phyloP scores from a whole-genome alignment of 2,113 vertebrate genomes.

The Strix uralensis region DNA sequence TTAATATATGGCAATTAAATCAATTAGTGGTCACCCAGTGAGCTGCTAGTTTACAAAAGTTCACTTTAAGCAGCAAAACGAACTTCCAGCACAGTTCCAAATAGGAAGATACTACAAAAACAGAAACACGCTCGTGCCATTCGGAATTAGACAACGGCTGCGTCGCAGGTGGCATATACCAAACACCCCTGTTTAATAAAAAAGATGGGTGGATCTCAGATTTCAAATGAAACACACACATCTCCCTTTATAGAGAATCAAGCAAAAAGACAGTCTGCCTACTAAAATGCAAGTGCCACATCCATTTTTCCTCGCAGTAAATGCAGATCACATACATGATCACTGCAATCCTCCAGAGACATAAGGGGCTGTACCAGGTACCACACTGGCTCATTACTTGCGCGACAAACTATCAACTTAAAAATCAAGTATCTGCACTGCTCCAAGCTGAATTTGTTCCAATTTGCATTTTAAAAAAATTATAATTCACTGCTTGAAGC shows the following conservation, averaged over 20 bases:
- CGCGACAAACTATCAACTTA: background rate
- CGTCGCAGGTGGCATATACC: background rate
- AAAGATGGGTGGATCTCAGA: background rate
- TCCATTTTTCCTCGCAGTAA: background rate
- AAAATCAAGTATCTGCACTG: background rate
- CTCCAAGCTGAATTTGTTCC: background rate
- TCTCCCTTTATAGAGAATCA: background rate
- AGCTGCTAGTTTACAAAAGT: background rate
- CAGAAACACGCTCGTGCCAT: background rate
- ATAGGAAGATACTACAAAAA: background rate
- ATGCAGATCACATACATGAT: background rate
- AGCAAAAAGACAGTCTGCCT: background rate
- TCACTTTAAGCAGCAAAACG: background rate
- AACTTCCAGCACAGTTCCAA: background rate
- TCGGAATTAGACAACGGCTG: background rate
- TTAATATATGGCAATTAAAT: background rate
- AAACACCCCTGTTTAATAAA: background rate
- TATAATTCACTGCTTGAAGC: background rate
- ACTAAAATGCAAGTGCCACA: background rate
- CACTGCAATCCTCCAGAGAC: background rate
- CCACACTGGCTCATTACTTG: background rate
- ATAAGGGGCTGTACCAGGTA: background rate
- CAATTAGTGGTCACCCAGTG: background rate
- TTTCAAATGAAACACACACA: background rate
- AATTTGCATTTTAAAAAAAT: background rate